Evolutionary conservation across 2,888 invertebrate genomes (phyloP), one percentile per base, ranked within the genome.

Genomic region (Coelopa pilipes): DNA sequence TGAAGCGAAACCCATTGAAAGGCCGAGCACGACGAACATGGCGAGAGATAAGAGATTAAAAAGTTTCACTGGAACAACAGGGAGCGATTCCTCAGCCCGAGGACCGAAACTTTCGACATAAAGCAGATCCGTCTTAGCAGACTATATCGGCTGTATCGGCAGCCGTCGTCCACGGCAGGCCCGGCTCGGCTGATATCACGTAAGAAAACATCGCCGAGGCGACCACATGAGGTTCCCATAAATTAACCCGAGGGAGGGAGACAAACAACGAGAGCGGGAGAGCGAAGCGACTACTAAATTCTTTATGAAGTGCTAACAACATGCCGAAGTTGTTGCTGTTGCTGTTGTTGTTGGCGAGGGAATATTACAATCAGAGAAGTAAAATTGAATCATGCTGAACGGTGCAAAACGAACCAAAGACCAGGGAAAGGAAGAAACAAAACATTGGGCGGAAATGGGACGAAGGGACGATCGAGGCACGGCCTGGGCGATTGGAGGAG

Each of bases 301-400:
- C 34, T 62, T 62, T 62, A 62, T 62, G 19, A 21, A 62, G 60
- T 62, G 60, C 60, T 62, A 62, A 62, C 60, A 62, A 62, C 60
- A 62, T 53, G 53, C 53, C 10, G 13, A 7, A 7, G 15, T 53
- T 15, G 15, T 53, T 15, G 24, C 12, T 34, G 21, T 62, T 62
- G 12, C 12, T 34, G 12, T 34, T 62, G 21, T 62, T 62, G 19
- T 62, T 21, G 1, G 11, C 3, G 19, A 15, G 11, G 19, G 11
- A 12, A 59, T 19, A 2, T 17, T 17, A 59, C 59, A 59, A 59
- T 59, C 59, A 19, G 17, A 60, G 24, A 49, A 60, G 21, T 10
- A 60, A 60, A 60, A 60, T 60, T n/a, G 60, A 21, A 62, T 62
- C 60, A 62, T 19, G 15, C 21, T 19, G 24, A 24, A 24, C 12